phyloP scores from a whole-genome alignment of 1,140 invertebrate species.

The Papilio aristodemus region DNA sequence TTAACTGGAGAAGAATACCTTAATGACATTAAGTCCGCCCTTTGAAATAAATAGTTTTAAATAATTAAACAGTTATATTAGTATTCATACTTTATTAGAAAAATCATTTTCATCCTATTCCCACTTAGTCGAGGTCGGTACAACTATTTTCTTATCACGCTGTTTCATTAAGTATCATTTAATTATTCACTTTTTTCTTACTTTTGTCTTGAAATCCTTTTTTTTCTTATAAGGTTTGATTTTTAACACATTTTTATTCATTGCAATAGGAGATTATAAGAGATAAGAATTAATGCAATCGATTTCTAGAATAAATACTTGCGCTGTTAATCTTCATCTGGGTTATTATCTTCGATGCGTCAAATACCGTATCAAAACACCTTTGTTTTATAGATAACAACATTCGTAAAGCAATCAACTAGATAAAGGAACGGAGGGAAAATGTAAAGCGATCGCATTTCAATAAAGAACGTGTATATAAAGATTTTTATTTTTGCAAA shows the following conservation, averaged over 20 bases:
- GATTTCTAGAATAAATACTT: neutral
- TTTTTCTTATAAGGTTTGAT: too few relatives aligned
- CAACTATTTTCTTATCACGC: too few relatives aligned
- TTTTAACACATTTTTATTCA: too few relatives aligned
- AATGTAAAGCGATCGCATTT: conserved; percentile 31
- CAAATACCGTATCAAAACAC: conserved; percentile 33
- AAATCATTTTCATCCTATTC: too few relatives aligned
- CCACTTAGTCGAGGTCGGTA: too few relatives aligned
- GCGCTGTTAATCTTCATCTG: conserved; percentile 27
- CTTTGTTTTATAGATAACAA: conserved; percentile 33
- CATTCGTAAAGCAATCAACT: conserved; percentile 34
- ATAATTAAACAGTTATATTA: too few relatives aligned
- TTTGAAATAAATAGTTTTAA: too few relatives aligned
- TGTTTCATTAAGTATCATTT: too few relatives aligned
- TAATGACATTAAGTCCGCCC: too few relatives aligned
- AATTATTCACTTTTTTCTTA: neutral
- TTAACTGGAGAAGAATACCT: too few relatives aligned
- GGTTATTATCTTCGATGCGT: conserved; percentile 22
- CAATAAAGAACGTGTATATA: conserved; percentile 27
- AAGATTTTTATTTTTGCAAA: conserved; percentile 18
- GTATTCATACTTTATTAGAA: too few relatives aligned
- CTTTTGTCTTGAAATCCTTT: neutral
- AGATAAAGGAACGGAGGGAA: conserved; percentile 21
- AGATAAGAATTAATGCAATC: neutral
- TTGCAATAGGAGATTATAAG: neutral